phyloP scores from a whole-genome alignment of 2,888 invertebrate genomes.

The Lycophotia porphyrea region DNA sequence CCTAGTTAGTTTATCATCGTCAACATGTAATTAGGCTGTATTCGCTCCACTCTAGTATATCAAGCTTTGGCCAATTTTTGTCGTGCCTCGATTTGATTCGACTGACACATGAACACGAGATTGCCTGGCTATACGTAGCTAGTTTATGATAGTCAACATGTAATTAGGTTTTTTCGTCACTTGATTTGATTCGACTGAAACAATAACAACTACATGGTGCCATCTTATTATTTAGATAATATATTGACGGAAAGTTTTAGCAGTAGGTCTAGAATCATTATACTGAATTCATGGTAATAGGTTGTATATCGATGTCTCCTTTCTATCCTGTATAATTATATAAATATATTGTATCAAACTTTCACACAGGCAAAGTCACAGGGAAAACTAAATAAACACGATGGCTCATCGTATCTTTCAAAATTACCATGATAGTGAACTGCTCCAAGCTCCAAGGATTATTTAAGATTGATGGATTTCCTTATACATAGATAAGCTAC shows the following conservation, averaged over 20 bases:
- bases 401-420: slow-evolving; percentile 11
- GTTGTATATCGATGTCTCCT: background rate
- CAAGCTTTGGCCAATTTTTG: background rate
- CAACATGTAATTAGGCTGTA: background rate
- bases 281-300: background rate
- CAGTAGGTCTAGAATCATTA: background rate
- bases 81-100: background rate
- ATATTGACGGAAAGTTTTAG: background rate
- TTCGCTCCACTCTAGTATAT: background rate
- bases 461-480: slow-evolving; percentile 21
- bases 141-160: too few relatives aligned
- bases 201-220: background rate
- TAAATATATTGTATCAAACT: background rate
- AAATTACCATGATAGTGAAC: slow-evolving; percentile 37
- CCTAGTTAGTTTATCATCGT: background rate
- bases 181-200: background rate
- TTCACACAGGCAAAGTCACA: background rate
- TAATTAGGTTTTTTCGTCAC: too few relatives aligned
- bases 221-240: too few relatives aligned
- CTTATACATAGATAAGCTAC: slow-evolving; percentile 10
- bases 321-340: background rate
- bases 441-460: slow-evolving; percentile 8
- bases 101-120: too few relatives aligned
- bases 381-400: background rate
- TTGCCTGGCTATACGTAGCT: too few relatives aligned